Base-by-base conservation (phyloP, 2,888 invertebrate genomes). In the Vandiemenella viatica region DNA sequence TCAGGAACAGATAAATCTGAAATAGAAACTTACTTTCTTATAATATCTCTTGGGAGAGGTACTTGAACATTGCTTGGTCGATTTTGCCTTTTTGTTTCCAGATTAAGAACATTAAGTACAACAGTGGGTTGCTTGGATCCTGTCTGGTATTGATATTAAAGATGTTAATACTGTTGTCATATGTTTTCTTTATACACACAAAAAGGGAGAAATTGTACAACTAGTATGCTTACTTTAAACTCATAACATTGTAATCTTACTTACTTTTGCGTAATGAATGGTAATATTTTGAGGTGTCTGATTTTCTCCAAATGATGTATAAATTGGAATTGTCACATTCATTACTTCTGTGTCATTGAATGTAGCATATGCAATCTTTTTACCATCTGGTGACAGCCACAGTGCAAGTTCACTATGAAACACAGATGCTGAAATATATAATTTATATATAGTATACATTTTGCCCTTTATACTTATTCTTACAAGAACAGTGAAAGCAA, bases 321-420 rank as follows among this genome's bases (percentile, higher is more conserved):
- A n/a, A n/a, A n/a, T n/a, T 0, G 85, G 85, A 37, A 88, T 79
- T 53, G 76, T 76, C 75, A 89, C 86, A 19, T 78, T 64, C 19
- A 76, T 75, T 0, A 85, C 85, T 4, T 72, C 62, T 1, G 75
- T 74, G 62, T 91, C 90, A 60, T 89, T 77, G 62, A 89, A 89
- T 23, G 80, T 77, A 2, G 79, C 85, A 61, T 76, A 96, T 1
- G 87, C 86, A 55, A 96, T 64, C 61, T 79, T 78, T 10, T 69
- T 74, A 18, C 90, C 90, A 59, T 81, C 77, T 0, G 78, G 76
- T 1, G 90, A 89, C 70, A 92, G 89, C 91, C 92, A 95, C 38
- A 92, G 64, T 0, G 93, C 95, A 57, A 79, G 77, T 65, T 84
- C 84, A 0, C 83, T 77, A 45, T 77, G 73, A 59, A 93, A 79